These are phyloP conservation scores for Odontothrips loti DNA, from an alignment of 2,888 invertebrate species.

Conservation along the genomic window DNA sequence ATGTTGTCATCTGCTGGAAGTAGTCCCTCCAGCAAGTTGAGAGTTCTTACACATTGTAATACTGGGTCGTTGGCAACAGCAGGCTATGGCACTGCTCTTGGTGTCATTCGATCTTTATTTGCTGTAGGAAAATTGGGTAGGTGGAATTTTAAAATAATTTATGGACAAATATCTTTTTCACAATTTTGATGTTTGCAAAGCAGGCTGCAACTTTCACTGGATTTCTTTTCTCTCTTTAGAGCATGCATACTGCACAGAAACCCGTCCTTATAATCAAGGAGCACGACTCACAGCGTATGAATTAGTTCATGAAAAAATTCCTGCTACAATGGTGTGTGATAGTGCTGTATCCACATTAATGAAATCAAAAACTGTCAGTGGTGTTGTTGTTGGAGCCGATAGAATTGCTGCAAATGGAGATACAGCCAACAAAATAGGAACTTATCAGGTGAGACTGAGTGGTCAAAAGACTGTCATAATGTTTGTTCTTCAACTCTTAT, in stretches of 20 bases:
- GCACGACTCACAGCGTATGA: conserved; percentile 94
- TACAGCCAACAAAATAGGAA: conserved; percentile 98
- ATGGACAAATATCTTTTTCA: neutral
- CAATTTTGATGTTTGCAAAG: neutral
- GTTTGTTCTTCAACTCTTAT: neutral
- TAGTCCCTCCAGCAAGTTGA: conserved; percentile 51
- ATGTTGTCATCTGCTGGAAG: conserved; percentile 62
- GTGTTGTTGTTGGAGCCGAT: conserved; percentile 97
- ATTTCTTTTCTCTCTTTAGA: conserved; percentile 50
- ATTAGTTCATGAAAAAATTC: conserved; percentile 85
- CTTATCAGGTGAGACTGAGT: conserved; percentile 63
- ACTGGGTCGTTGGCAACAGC: conserved; percentile 97
- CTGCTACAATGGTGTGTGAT: conserved; percentile 89
- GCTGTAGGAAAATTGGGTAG: conserved; percentile 66
- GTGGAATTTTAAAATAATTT: conserved; percentile 32
- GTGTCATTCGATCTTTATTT: conserved; percentile 83
- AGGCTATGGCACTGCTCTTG: conserved; percentile 95
- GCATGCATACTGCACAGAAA: conserved; percentile 93
- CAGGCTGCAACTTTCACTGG: neutral
- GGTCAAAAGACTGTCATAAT: neutral
- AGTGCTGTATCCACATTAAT: conserved; percentile 92
- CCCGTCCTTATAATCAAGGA: conserved; percentile 97
- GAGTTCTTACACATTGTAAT: conserved; percentile 94
- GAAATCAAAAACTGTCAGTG: conserved; percentile 75
- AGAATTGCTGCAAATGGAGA: conserved; percentile 94